phyloP scores from a whole-genome alignment of 2,888 invertebrate species.

The Abrostola tripartita region DNA sequence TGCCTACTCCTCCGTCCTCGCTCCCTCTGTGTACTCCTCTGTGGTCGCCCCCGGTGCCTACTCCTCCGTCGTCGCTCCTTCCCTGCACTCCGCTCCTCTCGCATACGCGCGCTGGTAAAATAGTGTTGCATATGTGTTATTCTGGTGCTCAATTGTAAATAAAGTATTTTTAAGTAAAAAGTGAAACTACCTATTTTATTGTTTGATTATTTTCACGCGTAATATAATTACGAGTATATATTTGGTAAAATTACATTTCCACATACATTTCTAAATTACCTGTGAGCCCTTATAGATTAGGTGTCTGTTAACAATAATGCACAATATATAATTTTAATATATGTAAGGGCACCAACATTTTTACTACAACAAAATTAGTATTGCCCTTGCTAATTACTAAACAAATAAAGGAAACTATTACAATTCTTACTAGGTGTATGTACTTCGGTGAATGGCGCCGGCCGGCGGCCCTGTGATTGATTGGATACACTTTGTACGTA shows the following conservation, averaged over 20 bases:
- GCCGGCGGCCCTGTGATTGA: conserved; percentile 5
- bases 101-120: conserved; percentile 60
- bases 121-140: conserved; percentile 12
- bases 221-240: no score
- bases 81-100: conserved; percentile 45
- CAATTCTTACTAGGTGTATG: not conserved
- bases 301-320: no score
- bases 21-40: conserved; percentile 44
- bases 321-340: no score
- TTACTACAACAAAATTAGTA: no score
- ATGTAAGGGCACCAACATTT: no score
- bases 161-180: conserved; percentile 60
- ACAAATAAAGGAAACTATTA: no score
- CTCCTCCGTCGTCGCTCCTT: conserved; percentile 39
- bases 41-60: conserved; percentile 36
- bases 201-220: conserved; percentile 15
- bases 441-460: not conserved
- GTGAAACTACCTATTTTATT: conserved; percentile 62
- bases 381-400: no score
- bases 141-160: conserved; percentile 60
- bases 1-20: conserved; percentile 16
- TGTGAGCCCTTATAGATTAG: no score
- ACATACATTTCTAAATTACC: no score
- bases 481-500: conserved; percentile 5
- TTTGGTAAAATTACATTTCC: no score